phyloP scores from a whole-genome alignment of 1,140 invertebrate genomes.

The Lanistes nyassanus region DNA sequence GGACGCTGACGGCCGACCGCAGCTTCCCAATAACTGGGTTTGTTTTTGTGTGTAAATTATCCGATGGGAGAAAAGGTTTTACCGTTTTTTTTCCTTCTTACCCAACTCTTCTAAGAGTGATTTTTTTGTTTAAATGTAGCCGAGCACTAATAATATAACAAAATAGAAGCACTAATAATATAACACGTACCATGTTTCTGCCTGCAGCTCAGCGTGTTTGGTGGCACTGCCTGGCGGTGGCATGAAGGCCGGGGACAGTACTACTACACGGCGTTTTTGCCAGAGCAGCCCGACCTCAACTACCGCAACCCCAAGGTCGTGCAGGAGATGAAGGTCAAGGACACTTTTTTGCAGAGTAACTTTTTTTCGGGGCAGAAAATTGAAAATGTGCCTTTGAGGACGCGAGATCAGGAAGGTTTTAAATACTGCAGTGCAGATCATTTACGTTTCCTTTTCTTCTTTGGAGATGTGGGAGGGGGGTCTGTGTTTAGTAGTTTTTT shows the following conservation, averaged over 20 bases:
- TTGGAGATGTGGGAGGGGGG: neutral
- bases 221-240: slow-evolving; percentile 79
- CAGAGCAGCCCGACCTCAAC: slow-evolving; percentile 82
- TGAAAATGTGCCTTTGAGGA: too few species aligned
- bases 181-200: too few species aligned
- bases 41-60: neutral
- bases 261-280: slow-evolving; percentile 80
- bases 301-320: slow-evolving; percentile 74
- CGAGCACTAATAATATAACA: too few species aligned
- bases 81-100: too few species aligned
- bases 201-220: slow-evolving; percentile 65
- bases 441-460: neutral
- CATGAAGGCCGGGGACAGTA: slow-evolving; percentile 75
- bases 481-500: too few species aligned
- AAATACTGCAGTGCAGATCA: neutral
- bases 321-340: slow-evolving; percentile 71
- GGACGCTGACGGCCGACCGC: slow-evolving; percentile 28
- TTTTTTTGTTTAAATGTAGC: too few species aligned
- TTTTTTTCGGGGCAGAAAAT: too few species aligned
- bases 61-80: neutral
- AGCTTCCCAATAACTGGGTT: slow-evolving; percentile 61
- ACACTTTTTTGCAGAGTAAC: neutral
- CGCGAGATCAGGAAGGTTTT: too few species aligned
- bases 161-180: too few species aligned
- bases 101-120: too few species aligned